These are phyloP conservation scores for Platycercus adscitus DNA, from an alignment of 2,113 vertebrate species.

Conservation along the genomic window DNA sequence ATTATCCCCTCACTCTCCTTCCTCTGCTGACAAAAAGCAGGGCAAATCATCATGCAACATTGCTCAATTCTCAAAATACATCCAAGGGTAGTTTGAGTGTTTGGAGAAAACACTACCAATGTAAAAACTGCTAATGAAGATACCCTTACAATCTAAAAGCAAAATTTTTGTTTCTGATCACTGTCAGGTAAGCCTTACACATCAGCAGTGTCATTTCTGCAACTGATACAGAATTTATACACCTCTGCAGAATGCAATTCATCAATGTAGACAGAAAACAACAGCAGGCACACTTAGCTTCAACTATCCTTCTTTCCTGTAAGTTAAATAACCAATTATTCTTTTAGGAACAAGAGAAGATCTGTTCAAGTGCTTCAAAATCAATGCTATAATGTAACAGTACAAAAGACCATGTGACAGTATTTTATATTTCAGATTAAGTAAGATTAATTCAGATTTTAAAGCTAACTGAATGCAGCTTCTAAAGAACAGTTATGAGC, in stretches of 20 bases:
- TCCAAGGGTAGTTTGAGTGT: background rate
- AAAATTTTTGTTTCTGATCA: background rate
- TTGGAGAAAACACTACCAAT: background rate
- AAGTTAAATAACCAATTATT: background rate
- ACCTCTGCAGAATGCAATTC: background rate
- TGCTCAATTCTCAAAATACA: background rate
- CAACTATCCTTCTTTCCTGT: background rate
- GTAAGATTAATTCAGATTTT: slow-evolving; percentile 3
- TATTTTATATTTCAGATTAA: slow-evolving; percentile 22
- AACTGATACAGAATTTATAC: background rate
- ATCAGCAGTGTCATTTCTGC: background rate
- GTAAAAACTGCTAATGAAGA: background rate
- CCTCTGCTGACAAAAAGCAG: background rate
- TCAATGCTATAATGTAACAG: background rate
- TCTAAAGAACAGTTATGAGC: background rate
- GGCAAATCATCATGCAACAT: background rate
- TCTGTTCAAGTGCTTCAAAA: slow-evolving; percentile 12
- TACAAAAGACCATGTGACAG: background rate
- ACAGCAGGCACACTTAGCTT: background rate
- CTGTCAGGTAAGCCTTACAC: background rate
- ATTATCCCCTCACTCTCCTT: background rate
- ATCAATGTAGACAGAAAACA: background rate
- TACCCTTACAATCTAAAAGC: background rate
- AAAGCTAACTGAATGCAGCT: background rate
- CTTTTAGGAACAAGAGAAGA: background rate